Conservation (phyloP, 1,140 invertebrate genomes). For the Apis florea region DNA sequence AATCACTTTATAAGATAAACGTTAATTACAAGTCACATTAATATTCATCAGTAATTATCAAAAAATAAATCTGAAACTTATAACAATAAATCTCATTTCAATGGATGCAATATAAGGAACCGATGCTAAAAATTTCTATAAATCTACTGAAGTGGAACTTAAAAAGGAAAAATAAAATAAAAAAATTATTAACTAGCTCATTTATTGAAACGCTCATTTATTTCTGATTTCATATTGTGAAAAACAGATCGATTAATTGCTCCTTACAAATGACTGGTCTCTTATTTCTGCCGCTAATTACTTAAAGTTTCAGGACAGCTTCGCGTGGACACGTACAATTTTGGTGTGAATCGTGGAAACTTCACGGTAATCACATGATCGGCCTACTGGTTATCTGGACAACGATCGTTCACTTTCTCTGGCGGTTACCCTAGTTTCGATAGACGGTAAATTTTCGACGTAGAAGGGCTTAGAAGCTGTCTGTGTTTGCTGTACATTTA, state of each 20-base stretch:
- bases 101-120: no score
- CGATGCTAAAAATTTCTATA: no score
- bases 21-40: no score
- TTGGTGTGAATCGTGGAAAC: constrained; percentile 44
- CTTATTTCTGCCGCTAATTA: constrained; percentile 5
- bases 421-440: constrained; percentile 56
- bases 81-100: no score
- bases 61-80: no score
- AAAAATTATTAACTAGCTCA: no score
- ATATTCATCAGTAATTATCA: no score
- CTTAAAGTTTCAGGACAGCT: constrained; percentile 2
- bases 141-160: no score
- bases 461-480: constrained; percentile 46
- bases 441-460: constrained; percentile 43
- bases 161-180: no score
- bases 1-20: no score
- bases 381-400: constrained; percentile 41
- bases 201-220: neutral
- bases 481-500: neutral
- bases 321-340: constrained; percentile 24
- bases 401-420: constrained; percentile 60
- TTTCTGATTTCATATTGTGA: neutral
- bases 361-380: constrained; percentile 46
- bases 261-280: no score
- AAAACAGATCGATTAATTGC: neutral